Evolutionary conservation across 2,888 invertebrate genomes (phyloP), one percentile per base, ranked within the genome.

Genomic region (Mechanitis messenoides): DNA sequence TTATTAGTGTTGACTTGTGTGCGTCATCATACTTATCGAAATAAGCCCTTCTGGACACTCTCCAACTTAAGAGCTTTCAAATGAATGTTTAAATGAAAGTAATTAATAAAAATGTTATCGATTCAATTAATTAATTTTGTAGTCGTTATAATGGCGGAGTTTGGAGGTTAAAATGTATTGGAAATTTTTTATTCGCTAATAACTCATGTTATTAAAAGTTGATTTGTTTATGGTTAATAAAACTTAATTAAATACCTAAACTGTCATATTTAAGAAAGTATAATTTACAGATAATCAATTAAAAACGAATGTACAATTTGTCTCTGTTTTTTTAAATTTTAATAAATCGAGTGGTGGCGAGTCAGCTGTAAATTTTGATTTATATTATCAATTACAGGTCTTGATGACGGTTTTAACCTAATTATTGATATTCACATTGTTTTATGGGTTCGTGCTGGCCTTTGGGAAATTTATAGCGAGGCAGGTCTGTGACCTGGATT

Each of bases 381-480:
- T 69, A 77, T 75, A 64, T 68, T 66, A 73, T 75, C 73, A 74
- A 76, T 78, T 77, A 76, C n/a, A 31, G 50, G 7, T 31, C 50
- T 7, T 42, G 42, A 9, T 20, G n/a, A 69, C 66, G 59, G 67
- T 66, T 75, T 84, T 84, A 82, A 82, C 83, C 84, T 83, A 79
- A 80, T 84, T 83, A 73, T 71, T 65, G 62, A 70, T 74, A 74
- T 77, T 78, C 74, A 73, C 73, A 78, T 79, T 77, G 72, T 75
- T 79, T 75, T 77, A 79, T 74, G 74, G 67, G 74, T 69, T 72
- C 69, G 68, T 69, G 71, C 62, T 54, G 60, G 46, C 63, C 58
- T 58, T 65, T 54, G 56, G 62, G 56, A 62, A 60, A 68, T 62
- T 66, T 58, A 66, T 63, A 59, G 56, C 56, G 50, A 58, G 38